Evolutionary conservation across 2,113 vertebrate genomes (phyloP), one percentile per base, ranked within the genome.

Genomic region (Cochlearius cochlearius): DNA sequence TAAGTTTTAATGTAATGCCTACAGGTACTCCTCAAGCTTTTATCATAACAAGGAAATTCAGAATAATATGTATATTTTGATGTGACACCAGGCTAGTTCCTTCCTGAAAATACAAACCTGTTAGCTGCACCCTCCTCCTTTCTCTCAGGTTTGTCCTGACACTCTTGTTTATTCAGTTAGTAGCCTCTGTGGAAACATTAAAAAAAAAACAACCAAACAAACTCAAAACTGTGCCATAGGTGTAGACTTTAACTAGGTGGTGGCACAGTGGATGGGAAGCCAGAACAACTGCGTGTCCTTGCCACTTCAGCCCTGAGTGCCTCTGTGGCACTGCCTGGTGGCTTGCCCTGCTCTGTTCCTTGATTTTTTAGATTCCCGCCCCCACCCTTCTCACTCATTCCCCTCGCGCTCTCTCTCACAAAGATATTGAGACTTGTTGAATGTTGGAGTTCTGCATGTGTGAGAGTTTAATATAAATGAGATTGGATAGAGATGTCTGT

Each of bases 211-310:
- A 45, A 17, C 4, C 45, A 21, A 19, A 21, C 45, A 47, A 19
- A 47, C 19, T 41, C 41, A 34, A 36, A 8, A 3, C 21, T 50
- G 26, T 50, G 15, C 36, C 58, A 3, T 49, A 82, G 26, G 29
- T 47, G 32, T 15, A 47, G 26, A 43, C 22, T 72, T 81, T 58
- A 74, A 74, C 9, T n/a, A 20, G 21, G 13, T 66, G 11, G 4
- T 75, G 53, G 21, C 30, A 32, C 12, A 49, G 43, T 34, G 25
- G 13, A 20, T 38, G 36, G 43, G 75, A 74, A 86, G 23, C 38
- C 41, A 59, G 43, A 62, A 43, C 3, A 50, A 2, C 36, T 55
- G 5, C 36, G 30, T 0, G 0, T 43, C 29, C 43, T n/a, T 71
- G 29, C 12, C 5, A 8, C 38, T 43, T 67, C 50, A 74, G 10